Percentiles rank a stretch among this genome's conserved stretches.
Evolutionary conservation across 2,797 vertebrate genomes (phyloP).

Genomic region (Odontamblyopus lacepedii): DNA sequence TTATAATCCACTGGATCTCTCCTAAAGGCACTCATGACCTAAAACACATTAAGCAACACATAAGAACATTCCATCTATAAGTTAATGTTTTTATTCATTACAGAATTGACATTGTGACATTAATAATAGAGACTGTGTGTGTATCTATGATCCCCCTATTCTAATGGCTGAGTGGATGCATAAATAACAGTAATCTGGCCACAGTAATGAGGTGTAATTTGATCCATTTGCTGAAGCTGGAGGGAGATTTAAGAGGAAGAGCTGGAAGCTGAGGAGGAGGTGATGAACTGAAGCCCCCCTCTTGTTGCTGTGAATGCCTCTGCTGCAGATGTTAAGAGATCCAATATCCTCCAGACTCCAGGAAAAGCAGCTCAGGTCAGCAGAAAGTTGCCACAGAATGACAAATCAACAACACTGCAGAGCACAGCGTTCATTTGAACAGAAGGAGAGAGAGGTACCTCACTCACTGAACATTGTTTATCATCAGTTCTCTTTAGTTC

Average conservation of each 20-base stretch:
- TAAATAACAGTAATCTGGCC: constrained; percentile 64
- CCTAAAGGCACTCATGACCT: constrained; percentile 83
- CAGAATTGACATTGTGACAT: background rate
- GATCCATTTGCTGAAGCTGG: constrained; percentile 49
- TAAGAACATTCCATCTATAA: background rate
- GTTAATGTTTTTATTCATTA: background rate
- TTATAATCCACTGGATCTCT: constrained; percentile 74
- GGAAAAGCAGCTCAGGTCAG: constrained; percentile 48
- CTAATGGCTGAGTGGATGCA: constrained; percentile 18
- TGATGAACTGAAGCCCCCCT: constrained; percentile 39
- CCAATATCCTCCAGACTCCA: constrained; percentile 28
- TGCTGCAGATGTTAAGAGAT: constrained; percentile 41
- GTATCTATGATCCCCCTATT: constrained; percentile 11
- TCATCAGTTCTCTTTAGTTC: background rate
- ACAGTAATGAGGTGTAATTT: constrained; percentile 61
- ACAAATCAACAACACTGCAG: constrained; percentile 27
- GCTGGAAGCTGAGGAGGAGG: constrained; percentile 8
- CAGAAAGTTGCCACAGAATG: constrained; percentile 32
- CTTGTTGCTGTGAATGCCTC: constrained; percentile 23
- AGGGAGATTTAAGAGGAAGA: background rate
- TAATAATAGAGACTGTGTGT: background rate
- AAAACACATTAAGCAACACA: constrained; percentile 5
- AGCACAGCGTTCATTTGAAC: constrained; percentile 6
- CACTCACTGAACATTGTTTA: background rate
- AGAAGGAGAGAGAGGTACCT: constrained; percentile 1